Evolutionary conservation across 2,888 invertebrate genomes (phyloP), one percentile per base, ranked within the genome.

Genomic region (Drosophila fungiperda): DNA sequence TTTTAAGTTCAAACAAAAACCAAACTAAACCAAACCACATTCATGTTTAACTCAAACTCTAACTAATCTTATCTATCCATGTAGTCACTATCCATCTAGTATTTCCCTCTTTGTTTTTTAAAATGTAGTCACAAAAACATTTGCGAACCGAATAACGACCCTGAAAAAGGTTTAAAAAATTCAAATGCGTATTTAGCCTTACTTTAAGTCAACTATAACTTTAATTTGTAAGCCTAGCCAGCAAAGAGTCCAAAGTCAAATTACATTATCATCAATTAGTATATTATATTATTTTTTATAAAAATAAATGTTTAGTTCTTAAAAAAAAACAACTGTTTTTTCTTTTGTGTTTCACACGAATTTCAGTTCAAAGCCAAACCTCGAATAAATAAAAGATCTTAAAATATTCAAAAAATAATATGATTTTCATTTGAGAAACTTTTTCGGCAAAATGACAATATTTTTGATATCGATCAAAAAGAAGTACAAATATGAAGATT

Each of bases 101-200:
- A 53, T 35, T 1, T 57, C 8, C 50, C 48, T 52, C 45, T 20
- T 17, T 66, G 67, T 62, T 23, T 48, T 50, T 66, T 50, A 2
- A n/a, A 65, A 50, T 71, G 66, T 40, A 33, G 26, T 29, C 52
- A 63, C 45, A 40, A 38, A 54, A 40, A 58, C 53, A 42, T 26
- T 36, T 55, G 38, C 72, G 33, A 74, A 65, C 61, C 87, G 85
- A 91, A 89, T 76, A 84, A 79, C 82, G 90, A 88, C 91, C 86
- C 61, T 66, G 78, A 73, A 82, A 63, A 87, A 78, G 90, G 90
- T 91, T 91, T 89, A 90, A 91, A 91, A 87, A 82, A 73, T 55
- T 82, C 68, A 69, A 72, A 70, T 66, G 66, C 60, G 62, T 54
- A n/a, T 42, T 26, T 63, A 74, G 53, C 42, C 65, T 61, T 61